Evolutionary conservation across 53 echinoderm and acorn worm species (phyloP).

Genomic region (Hippasteria phrygiana): DNA sequence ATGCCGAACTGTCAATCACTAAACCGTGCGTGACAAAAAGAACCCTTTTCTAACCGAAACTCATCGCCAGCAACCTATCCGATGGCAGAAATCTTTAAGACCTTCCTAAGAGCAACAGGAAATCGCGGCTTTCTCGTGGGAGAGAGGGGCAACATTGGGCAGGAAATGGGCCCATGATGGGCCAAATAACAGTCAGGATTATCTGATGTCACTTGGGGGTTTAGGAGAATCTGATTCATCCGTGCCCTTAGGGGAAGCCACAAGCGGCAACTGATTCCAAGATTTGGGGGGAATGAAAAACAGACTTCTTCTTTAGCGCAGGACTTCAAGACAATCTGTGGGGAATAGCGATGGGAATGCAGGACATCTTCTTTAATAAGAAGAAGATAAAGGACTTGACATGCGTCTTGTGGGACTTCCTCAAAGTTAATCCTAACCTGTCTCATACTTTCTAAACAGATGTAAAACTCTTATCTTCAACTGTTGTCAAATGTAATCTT

Average conservation of each 20-base stretch:
- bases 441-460: too few relatives aligned
- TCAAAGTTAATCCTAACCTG: too few relatives aligned
- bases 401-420: too few relatives aligned
- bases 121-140: background rate
- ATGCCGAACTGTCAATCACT: too few relatives aligned
- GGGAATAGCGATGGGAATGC: too few relatives aligned
- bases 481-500: too few relatives aligned
- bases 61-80: background rate
- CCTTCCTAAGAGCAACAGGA: constrained; percentile 16
- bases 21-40: too few relatives aligned
- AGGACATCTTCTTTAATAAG: too few relatives aligned
- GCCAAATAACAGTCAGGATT: background rate
- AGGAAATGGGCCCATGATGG: constrained; percentile 35
- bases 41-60: too few relatives aligned
- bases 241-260: background rate
- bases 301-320: background rate
- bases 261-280: background rate
- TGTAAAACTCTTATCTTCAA: too few relatives aligned
- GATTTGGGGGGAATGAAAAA: background rate
- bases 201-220: background rate
- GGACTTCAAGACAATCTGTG: too few relatives aligned
- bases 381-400: too few relatives aligned
- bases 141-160: background rate
- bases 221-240: constrained; percentile 31
- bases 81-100: constrained; percentile 3